These are phyloP conservation scores for Uromys caudimaculatus DNA, from an alignment of 2,797 vertebrate genomes.

Conservation along the genomic window DNA sequence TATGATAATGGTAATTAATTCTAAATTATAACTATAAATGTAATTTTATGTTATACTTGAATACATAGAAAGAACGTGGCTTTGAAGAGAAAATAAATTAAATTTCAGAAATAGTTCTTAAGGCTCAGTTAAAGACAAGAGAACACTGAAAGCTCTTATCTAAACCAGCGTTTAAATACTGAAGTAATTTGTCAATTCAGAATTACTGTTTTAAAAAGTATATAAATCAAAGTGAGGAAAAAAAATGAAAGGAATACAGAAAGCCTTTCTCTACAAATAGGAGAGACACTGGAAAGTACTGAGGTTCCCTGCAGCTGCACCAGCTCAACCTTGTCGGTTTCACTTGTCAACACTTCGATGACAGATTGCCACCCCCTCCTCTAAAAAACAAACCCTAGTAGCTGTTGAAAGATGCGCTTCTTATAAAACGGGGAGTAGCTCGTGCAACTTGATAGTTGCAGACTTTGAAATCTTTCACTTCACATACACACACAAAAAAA, in stretches of 20 bases:
- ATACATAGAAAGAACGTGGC: conserved; percentile 78
- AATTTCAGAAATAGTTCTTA: conserved; percentile 83
- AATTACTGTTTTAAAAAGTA: conserved; percentile 75
- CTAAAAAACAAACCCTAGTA: conserved; percentile 76
- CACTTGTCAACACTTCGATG: conserved; percentile 80
- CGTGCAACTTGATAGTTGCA: conserved; percentile 78
- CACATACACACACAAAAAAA: not conserved
- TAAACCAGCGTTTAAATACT: conserved; percentile 75
- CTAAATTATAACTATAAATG: conserved; percentile 76
- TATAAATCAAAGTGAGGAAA: conserved; percentile 78
- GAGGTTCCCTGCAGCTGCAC: conserved; percentile 73
- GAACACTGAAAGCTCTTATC: conserved; percentile 76
- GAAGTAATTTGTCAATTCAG: conserved; percentile 80
- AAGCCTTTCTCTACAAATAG: conserved; percentile 73
- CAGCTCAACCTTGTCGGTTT: conserved; percentile 78
- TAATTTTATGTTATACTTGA: conserved; percentile 76
- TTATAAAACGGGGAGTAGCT: conserved; percentile 78
- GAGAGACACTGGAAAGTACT: conserved; percentile 69
- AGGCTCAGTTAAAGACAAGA: conserved; percentile 72
- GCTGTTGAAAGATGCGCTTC: conserved; percentile 79
- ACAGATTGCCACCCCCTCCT: conserved; percentile 74
- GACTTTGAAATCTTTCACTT: conserved; percentile 68
- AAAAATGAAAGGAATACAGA: conserved; percentile 68
- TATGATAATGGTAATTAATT: conserved; percentile 86
- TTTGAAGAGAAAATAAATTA: conserved; percentile 84